These are phyloP conservation scores for Parnassius apollo DNA, from an alignment of 2,888 invertebrate genomes.

Conservation along the genomic window DNA sequence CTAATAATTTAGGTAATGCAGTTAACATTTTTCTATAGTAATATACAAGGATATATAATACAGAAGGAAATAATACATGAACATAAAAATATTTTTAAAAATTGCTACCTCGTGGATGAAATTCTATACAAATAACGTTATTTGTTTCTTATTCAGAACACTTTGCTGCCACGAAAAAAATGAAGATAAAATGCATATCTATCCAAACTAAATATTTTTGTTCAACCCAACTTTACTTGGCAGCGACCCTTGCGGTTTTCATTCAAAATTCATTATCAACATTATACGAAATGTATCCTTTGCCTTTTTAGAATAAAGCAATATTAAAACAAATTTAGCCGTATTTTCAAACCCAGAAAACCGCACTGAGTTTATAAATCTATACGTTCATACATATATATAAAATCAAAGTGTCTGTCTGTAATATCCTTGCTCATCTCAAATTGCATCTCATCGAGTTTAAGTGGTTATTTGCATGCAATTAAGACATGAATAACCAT, in stretches of 20 bases:
- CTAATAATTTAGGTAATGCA: too few relatives aligned
- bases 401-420: too few relatives aligned
- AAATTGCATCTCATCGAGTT: too few relatives aligned
- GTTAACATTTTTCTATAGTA: too few relatives aligned
- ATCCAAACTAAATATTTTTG: conserved; percentile 43
- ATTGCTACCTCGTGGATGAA: conserved; percentile 28
- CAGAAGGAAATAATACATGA: not conserved
- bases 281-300: conserved; percentile 9
- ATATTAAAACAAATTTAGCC: too few relatives aligned
- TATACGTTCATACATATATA: too few relatives aligned
- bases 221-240: conserved; percentile 16
- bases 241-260: conserved; percentile 27
- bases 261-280: conserved; percentile 24
- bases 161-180: conserved; percentile 34
- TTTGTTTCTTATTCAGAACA: conserved; percentile 42
- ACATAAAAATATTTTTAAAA: conserved; percentile 15
- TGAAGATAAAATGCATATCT: conserved; percentile 44
- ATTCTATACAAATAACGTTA: conserved; percentile 51
- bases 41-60: too few relatives aligned
- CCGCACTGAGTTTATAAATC: too few relatives aligned
- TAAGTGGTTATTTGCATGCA: too few relatives aligned
- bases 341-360: too few relatives aligned
- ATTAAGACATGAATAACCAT: too few relatives aligned
- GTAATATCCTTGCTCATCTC: too few relatives aligned
- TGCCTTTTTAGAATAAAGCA: not conserved